Conservation (phyloP, 2,888 invertebrate species). For the Macaria notata region DNA sequence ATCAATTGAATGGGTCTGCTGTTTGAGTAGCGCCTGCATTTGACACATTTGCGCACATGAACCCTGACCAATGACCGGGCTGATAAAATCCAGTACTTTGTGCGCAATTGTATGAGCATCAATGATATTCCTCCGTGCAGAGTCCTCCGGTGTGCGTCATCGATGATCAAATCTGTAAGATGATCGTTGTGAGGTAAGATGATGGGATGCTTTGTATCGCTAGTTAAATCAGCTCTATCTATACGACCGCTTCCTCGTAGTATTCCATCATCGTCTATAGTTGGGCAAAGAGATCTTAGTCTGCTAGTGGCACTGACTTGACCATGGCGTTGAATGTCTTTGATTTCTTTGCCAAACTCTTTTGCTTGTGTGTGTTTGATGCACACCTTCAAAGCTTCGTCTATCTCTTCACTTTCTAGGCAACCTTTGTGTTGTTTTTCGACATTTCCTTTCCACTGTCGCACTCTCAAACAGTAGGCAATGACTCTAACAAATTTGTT, state of each 20-base stretch:
- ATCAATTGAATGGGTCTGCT: background rate
- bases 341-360: too few species aligned
- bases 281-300: background rate
- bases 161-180: constrained; percentile 18
- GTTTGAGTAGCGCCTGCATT: background rate
- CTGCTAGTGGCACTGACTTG: too few species aligned
- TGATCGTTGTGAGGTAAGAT: background rate
- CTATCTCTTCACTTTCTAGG: too few species aligned
- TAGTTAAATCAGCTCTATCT: background rate
- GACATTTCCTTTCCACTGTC: too few species aligned
- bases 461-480: too few species aligned
- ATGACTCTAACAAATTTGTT: too few species aligned
- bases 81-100: background rate
- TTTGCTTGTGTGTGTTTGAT: too few species aligned
- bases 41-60: background rate
- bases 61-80: background rate
- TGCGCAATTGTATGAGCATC: constrained; percentile 7
- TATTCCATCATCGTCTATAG: background rate
- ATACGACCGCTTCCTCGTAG: background rate
- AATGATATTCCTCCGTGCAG: constrained; percentile 32
- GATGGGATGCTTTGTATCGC: background rate
- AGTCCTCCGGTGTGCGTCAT: constrained; percentile 29
- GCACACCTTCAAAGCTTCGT: too few species aligned
- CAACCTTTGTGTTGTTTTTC: too few species aligned
- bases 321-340: too few species aligned